Base-by-base conservation (phyloP, 2,797 vertebrate species). In the Hippopotamyrus pictus region DNA sequence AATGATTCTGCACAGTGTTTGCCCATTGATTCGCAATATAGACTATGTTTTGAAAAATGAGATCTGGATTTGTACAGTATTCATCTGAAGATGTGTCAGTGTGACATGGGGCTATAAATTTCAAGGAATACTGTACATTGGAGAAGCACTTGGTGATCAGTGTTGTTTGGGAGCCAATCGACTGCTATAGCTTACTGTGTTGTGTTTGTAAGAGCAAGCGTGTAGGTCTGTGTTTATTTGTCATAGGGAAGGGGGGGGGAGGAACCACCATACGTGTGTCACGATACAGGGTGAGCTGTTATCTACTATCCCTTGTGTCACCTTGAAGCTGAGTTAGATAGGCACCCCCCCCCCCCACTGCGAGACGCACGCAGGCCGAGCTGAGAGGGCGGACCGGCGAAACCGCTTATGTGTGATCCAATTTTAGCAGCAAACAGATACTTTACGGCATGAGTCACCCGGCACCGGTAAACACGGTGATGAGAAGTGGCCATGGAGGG, bases 381-480 rank as follows among this genome's bases (percentile, higher is more conserved):
- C 73, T 79, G 37, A 25, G 73, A 79, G 73, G 17, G 73, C 37
- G 73, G 33, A 79, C 73, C 14, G 73, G 89, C 91, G 91, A 92
- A 95, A 91, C 92, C 91, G 91, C 29, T 53, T 73, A 92, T 89
- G 92, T 91, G 91, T 92, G 92, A 91, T 93, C 91, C 90, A 93
- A 94, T 95, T 94, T 94, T 94, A 93, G 76, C 93, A 93, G 94
- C 92, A 94, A 94, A 93, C 92, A 88, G 91, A 92, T 94, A 93
- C 3, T 94, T 95, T 95, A 93, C 87, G 91, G 91, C 92, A 90
- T 92, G 92, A 94, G 92, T 93, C 93, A 94, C 92, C 93, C 90
- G 62, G 91, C 92, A 93, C 93, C 93, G 94, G 93, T 94, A 92
- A 93, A 94, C 90, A 91, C 90, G 88, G 91, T 90, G 92, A 91